Conservation (phyloP, 2,888 invertebrate genomes). For the Drosophila picticornis region DNA sequence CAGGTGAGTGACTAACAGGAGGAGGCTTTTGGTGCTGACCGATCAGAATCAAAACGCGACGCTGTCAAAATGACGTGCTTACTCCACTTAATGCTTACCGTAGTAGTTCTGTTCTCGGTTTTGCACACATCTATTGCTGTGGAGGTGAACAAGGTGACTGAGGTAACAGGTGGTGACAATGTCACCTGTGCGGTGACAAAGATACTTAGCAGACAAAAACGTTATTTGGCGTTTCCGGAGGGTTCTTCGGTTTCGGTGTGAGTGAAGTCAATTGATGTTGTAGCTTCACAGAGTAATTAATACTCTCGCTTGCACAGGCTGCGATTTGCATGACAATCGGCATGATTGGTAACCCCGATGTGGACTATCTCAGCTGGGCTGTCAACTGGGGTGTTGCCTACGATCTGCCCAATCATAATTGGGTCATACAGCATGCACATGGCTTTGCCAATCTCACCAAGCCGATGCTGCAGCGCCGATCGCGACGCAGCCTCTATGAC, state of each 20-base stretch:
- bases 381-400: constrained; percentile 91
- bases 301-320: constrained; percentile 76
- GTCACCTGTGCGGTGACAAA: constrained; percentile 39
- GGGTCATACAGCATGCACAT: constrained; percentile 85
- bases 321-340: constrained; percentile 88
- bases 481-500: constrained; percentile 89
- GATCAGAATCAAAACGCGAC: constrained; percentile 52
- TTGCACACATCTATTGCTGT: constrained; percentile 3
- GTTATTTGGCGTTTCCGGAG: constrained; percentile 87
- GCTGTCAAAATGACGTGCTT: constrained; percentile 51
- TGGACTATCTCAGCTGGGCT: constrained; percentile 88
- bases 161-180: constrained; percentile 31
- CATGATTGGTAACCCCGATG: constrained; percentile 87
- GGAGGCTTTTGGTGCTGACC: neutral
- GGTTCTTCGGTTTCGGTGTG: constrained; percentile 87
- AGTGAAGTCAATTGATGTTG: constrained; percentile 26
- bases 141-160: neutral
- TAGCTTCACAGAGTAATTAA: constrained; percentile 12
- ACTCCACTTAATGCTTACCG: constrained; percentile 5
- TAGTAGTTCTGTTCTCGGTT: constrained; percentile 18
- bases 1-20: neutral
- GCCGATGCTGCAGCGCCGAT: constrained; percentile 85
- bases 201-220: constrained; percentile 82
- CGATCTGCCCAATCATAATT: constrained; percentile 87
- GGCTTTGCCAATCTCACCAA: constrained; percentile 77